These are phyloP conservation scores for Linyphia triangularis DNA, from an alignment of 2,888 invertebrate species.

Conservation along the genomic window DNA sequence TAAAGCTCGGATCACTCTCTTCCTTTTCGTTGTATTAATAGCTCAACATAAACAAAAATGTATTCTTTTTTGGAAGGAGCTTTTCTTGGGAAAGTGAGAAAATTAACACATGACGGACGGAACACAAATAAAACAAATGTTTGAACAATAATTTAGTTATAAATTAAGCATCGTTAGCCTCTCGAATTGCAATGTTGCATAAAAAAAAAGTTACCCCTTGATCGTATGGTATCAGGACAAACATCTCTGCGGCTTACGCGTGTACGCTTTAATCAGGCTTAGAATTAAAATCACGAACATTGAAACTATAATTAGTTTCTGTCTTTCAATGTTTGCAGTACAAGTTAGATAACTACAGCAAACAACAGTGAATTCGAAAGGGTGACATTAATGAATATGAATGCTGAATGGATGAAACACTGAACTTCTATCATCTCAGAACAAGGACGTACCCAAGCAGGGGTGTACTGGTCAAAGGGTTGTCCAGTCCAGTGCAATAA, in stretches of 20 bases:
- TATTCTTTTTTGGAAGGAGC: not conserved
- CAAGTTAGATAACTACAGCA: conserved; percentile 69
- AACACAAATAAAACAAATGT: conserved; percentile 29
- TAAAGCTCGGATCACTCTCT: conserved; percentile 16
- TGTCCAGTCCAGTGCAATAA: too few species aligned
- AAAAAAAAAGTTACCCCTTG: conserved; percentile 12
- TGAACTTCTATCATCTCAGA: conserved; percentile 30
- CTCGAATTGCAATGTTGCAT: conserved; percentile 18
- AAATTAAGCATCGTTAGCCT: conserved; percentile 64
- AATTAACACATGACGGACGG: conserved; percentile 27
- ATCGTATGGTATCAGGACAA: conserved; percentile 37
- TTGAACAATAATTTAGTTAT: conserved; percentile 67
- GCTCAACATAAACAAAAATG: conserved; percentile 11
- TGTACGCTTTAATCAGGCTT: conserved; percentile 50
- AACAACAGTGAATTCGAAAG: conserved; percentile 61
- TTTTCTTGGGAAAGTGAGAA: not conserved
- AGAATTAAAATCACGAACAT: conserved; percentile 73
- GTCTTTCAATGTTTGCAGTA: conserved; percentile 57
- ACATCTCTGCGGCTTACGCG: conserved; percentile 18
- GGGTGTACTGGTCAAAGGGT: too few species aligned
- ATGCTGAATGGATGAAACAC: conserved; percentile 1
- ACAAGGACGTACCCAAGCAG: too few species aligned
- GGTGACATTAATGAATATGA: conserved; percentile 24
- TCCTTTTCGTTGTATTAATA: conserved; percentile 19
- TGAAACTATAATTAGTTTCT: conserved; percentile 48